Evolutionary conservation across 2,797 vertebrate species (phyloP).

Genomic region (Oryzias sinensis): DNA sequence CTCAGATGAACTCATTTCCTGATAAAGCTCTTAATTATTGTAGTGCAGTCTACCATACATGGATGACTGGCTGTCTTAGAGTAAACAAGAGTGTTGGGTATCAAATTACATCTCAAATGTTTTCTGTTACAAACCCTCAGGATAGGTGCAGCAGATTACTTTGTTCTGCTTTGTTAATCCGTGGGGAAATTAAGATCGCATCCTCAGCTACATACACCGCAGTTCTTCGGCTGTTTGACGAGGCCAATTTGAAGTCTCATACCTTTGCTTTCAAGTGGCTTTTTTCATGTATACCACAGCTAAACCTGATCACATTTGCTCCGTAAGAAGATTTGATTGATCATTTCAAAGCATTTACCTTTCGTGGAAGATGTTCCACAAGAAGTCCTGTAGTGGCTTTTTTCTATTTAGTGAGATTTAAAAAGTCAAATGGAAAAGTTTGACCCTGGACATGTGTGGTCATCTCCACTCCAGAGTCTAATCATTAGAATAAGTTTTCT

Average conservation of each 20-base stretch:
- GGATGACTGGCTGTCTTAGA: constrained; percentile 54
- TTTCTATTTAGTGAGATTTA: too few relatives aligned
- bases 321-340: too few relatives aligned
- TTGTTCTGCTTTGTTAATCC: constrained; percentile 30
- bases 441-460: too few relatives aligned
- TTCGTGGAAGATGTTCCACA: too few relatives aligned
- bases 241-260: constrained; percentile 35
- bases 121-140: constrained; percentile 33
- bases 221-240: constrained; percentile 19
- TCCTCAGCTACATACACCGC: constrained; percentile 23
- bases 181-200: constrained; percentile 43
- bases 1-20: constrained; percentile 45
- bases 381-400: too few relatives aligned
- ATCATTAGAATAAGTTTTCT: too few relatives aligned
- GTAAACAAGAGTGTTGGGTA: constrained; percentile 53
- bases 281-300: constrained; percentile 54
- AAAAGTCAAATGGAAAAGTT: too few relatives aligned
- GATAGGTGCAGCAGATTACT: constrained; percentile 22
- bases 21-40: constrained; percentile 63
- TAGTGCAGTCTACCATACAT: constrained; percentile 36
- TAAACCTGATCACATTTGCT: constrained; percentile 60
- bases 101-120: constrained; percentile 45
- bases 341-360: too few relatives aligned
- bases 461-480: too few relatives aligned
- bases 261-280: constrained; percentile 43